These are phyloP conservation scores for Chaetorhynchus papuensis DNA, from an alignment of 2,113 vertebrate genomes.

Conservation along the genomic window DNA sequence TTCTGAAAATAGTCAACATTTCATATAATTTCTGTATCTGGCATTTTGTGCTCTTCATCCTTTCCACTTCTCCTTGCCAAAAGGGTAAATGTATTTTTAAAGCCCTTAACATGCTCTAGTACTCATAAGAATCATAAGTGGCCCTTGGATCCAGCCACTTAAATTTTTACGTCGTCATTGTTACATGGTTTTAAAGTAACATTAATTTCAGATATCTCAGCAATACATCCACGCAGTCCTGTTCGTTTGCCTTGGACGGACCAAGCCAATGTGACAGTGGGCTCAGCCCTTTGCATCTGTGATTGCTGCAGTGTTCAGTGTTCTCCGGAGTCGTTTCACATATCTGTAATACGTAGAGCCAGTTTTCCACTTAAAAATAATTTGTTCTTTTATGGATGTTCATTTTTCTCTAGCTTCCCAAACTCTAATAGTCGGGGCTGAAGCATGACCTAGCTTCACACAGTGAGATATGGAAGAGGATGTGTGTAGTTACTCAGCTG, in stretches of 20 bases:
- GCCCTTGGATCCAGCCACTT: neutral
- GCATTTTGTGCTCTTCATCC: neutral
- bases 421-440: neutral
- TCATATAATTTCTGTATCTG: neutral
- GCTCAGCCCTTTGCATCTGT: neutral
- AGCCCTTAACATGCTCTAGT: neutral
- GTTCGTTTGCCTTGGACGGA: neutral
- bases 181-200: neutral
- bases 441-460: neutral
- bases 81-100: slow-evolving; percentile 29
- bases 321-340: neutral
- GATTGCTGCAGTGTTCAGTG: neutral
- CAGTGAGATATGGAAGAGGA: neutral
- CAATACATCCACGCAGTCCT: neutral
- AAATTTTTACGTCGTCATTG: neutral
- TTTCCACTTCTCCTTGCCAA: neutral
- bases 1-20: neutral
- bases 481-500: neutral
- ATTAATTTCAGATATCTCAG: neutral
- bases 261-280: neutral
- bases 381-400: neutral
- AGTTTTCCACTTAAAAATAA: neutral
- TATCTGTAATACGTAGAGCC: neutral
- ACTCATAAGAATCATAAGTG: neutral
- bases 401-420: neutral